Percentiles rank a stretch among this genome's conserved stretches.
Evolutionary conservation across 2,113 vertebrate species (phyloP).

Genomic region (Ciconia stormi): DNA sequence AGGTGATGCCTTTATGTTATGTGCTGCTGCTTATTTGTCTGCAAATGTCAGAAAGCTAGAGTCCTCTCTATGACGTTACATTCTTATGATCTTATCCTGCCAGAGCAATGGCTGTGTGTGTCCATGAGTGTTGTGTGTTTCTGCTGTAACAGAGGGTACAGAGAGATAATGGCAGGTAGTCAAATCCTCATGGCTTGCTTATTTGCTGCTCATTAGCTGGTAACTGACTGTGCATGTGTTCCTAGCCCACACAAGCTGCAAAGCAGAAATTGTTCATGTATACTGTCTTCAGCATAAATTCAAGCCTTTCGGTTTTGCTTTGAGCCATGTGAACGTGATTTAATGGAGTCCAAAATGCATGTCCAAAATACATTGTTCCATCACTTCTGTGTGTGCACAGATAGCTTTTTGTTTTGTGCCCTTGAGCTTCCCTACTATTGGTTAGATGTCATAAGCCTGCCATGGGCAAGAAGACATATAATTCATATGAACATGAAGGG

Average conservation of each 20-base stretch:
- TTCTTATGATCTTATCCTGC: rapidly evolving
- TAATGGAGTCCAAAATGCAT: not conserved
- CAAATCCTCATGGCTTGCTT: not conserved
- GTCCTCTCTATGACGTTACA: not conserved
- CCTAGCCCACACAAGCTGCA: not conserved
- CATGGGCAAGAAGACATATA: not conserved
- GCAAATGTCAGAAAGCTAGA: not conserved
- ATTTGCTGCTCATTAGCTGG: not conserved
- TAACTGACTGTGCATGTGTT: not conserved
- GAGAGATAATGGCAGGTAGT: not conserved
- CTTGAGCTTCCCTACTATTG: not conserved
- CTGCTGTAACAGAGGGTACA: not conserved
- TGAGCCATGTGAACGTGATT: not conserved
- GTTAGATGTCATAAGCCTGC: not conserved
- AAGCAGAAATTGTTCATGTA: not conserved
- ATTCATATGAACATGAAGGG: not conserved
- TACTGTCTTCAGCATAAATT: not conserved
- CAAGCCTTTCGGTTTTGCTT: not conserved
- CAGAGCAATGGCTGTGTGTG: not conserved
- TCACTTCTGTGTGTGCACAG: not conserved
- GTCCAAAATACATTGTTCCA: not conserved
- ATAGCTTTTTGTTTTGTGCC: not conserved
- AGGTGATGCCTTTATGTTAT: not conserved
- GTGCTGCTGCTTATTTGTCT: not conserved
- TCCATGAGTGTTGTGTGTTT: not conserved